These are phyloP conservation scores for Pachliopta kotzebuea DNA, from an alignment of 2,888 invertebrate genomes.

Conservation along the genomic window DNA sequence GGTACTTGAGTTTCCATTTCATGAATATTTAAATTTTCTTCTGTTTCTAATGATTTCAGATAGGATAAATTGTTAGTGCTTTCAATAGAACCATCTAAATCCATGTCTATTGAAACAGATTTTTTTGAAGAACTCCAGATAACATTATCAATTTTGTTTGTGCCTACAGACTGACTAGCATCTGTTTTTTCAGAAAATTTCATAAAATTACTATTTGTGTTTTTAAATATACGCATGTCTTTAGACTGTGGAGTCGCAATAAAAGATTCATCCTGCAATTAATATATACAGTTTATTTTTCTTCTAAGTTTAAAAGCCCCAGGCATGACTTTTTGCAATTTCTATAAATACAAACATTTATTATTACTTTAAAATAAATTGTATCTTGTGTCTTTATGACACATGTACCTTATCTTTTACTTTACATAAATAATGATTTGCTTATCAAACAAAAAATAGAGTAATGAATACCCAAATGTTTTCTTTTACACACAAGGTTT, in stretches of 20 bases:
- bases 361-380: no score
- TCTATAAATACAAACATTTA: no score
- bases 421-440: no score
- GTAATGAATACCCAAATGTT: no score
- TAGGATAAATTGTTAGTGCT: conserved; percentile 44
- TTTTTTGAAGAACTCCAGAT: conserved; percentile 59
- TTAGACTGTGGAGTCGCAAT: conserved; percentile 54
- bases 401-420: no score
- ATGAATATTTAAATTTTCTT: conserved; percentile 36
- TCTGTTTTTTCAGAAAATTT: conserved; percentile 54
- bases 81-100: conserved; percentile 44
- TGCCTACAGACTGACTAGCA: conserved; percentile 51
- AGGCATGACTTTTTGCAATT: no score
- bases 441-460: no score
- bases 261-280: conserved; percentile 69
- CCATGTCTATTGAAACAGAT: conserved; percentile 51
- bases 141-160: conserved; percentile 56
- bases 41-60: conserved; percentile 32
- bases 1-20: conserved; percentile 57
- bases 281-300: conserved; percentile 1
- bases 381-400: no score
- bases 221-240: conserved; percentile 41
- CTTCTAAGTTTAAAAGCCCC: no score
- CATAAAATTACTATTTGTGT: conserved; percentile 49
- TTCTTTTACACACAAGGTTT: background rate